Conservation (phyloP, 2,113 vertebrate genomes). For the Paracanthobrama guichenoti region DNA sequence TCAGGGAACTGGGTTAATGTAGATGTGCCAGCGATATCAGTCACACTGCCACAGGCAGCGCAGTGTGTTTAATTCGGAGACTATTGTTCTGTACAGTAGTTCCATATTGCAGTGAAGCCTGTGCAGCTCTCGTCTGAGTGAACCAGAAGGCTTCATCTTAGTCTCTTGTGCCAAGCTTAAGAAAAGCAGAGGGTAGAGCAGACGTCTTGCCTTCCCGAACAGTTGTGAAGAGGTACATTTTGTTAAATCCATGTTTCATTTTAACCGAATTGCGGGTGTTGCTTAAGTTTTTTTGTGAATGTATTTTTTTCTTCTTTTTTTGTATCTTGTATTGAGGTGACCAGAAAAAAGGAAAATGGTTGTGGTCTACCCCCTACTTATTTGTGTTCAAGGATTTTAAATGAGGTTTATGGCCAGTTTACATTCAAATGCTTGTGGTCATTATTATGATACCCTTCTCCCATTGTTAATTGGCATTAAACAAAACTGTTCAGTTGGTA, state of each 20-base stretch:
- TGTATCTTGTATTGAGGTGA: constrained; percentile 34
- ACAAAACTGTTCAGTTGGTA: constrained; percentile 36
- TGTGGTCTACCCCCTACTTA: background rate
- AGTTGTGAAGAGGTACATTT: constrained; percentile 38
- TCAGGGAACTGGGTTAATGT: constrained; percentile 73
- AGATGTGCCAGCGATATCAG: constrained; percentile 55
- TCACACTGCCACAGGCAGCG: constrained; percentile 37
- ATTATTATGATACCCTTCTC: background rate
- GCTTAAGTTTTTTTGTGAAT: constrained; percentile 71
- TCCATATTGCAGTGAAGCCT: constrained; percentile 3
- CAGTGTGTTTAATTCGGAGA: constrained; percentile 41
- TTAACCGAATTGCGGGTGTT: constrained; percentile 56
- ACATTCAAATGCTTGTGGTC: constrained; percentile 33
- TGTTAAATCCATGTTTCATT: constrained; percentile 39
- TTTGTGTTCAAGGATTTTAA: constrained; percentile 7
- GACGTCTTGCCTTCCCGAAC: constrained; percentile 7
- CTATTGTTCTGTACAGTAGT: constrained; percentile 35
- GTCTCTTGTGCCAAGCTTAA: constrained; percentile 51
- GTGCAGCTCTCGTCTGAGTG: constrained; percentile 15
- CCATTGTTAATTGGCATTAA: constrained; percentile 61
- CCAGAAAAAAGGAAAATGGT: constrained; percentile 18
- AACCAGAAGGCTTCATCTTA: constrained; percentile 23
- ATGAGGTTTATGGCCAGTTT: constrained; percentile 31
- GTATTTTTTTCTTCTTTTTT: constrained; percentile 66
- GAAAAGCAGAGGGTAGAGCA: constrained; percentile 26